A percentile compares a stretch with the other conserved stretches of the same genome.
phyloP scores from a whole-genome alignment of 2,888 invertebrate species.

The Perdita meconis region DNA sequence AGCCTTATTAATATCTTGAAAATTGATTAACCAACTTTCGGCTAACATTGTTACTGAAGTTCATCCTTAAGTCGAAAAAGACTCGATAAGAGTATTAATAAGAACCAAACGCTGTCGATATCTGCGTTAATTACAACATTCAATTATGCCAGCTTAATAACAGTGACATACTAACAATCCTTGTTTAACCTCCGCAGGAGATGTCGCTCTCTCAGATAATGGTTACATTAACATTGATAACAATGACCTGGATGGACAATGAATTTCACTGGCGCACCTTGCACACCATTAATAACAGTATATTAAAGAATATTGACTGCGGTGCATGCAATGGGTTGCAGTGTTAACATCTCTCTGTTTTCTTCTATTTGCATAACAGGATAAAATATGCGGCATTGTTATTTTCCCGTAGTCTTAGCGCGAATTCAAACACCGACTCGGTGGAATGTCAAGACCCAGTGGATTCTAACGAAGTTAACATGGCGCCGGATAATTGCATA shows the following conservation, averaged over 20 bases:
- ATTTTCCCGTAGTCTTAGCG: conserved; percentile 85
- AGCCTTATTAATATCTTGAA: too few species aligned
- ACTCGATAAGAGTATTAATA: too few species aligned
- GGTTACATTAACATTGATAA: neutral
- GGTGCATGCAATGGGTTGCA: conserved; percentile 75
- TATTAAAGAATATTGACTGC: conserved; percentile 18
- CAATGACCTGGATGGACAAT: too few species aligned
- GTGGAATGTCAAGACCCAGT: conserved; percentile 67
- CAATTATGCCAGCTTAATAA: neutral
- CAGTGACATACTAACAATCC: neutral
- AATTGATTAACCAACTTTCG: too few species aligned
- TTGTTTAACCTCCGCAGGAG: neutral
- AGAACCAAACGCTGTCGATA: conserved; percentile 2
- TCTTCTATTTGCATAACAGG: conserved; percentile 77
- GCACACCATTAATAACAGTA: neutral
- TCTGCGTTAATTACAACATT: neutral
- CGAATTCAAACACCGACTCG: conserved; percentile 69
- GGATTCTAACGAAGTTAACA: conserved; percentile 74
- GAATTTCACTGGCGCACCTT: neutral
- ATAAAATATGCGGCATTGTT: conserved; percentile 88
- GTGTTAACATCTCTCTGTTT: conserved; percentile 67
- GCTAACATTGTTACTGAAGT: too few species aligned
- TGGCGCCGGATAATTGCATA: conserved; percentile 80
- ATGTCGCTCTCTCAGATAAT: neutral
- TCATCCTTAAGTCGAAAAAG: too few species aligned